phyloP scores from a whole-genome alignment of 2,113 vertebrate species.

The Lates calcarifer region DNA sequence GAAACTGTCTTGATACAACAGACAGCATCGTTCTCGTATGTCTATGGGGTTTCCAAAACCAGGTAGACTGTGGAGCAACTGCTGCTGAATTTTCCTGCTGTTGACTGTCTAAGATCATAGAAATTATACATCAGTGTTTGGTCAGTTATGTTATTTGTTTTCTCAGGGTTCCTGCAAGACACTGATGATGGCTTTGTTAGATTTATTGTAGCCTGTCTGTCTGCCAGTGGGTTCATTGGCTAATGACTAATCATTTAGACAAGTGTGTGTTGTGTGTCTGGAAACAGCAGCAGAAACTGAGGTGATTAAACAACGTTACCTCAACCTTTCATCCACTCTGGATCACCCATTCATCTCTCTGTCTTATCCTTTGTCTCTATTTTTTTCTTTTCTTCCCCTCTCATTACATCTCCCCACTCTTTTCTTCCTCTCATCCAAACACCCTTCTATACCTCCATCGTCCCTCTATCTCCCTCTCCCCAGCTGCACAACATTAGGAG shows the following conservation, averaged over 20 bases:
- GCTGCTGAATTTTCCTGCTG: constrained; percentile 47
- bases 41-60: constrained; percentile 5
- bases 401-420: constrained; percentile 42
- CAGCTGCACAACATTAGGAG: constrained; percentile 77
- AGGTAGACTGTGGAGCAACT: constrained; percentile 21
- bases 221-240: constrained; percentile 72
- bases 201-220: constrained; percentile 67
- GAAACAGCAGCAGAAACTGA: constrained; percentile 64
- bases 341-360: constrained; percentile 55
- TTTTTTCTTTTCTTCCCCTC: constrained; percentile 3
- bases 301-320: constrained; percentile 77
- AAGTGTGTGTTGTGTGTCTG: constrained; percentile 66
- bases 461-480: constrained; percentile 56
- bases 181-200: constrained; percentile 64
- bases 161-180: constrained; percentile 50
- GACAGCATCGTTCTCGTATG: not conserved
- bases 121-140: constrained; percentile 53
- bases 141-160: constrained; percentile 54
- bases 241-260: constrained; percentile 79
- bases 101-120: constrained; percentile 44
- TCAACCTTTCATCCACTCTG: constrained; percentile 69
- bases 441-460: not conserved
- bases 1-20: constrained; percentile 3
- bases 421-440: constrained; percentile 49
- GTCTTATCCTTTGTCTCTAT: constrained; percentile 37